Percentiles rank a stretch among this genome's conserved stretches.
These are phyloP conservation scores for Synanthedon myopaeformis DNA, from an alignment of 2,888 invertebrate species.

Conservation along the genomic window DNA sequence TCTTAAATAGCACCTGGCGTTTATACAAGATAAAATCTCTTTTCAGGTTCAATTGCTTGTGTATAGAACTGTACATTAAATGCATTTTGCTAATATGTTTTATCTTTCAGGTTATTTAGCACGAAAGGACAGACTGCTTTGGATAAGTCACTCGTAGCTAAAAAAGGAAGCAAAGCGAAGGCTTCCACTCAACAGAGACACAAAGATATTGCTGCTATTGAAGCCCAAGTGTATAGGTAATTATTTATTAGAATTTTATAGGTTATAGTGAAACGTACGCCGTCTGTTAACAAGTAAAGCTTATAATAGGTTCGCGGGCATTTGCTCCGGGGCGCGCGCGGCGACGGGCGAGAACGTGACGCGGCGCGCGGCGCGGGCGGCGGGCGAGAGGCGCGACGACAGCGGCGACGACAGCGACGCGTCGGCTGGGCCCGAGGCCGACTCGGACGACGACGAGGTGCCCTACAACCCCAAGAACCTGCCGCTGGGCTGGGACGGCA, in stretches of 20 bases:
- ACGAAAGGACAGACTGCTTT: constrained; percentile 95
- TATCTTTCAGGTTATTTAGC: constrained; percentile 76
- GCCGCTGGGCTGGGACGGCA: constrained; percentile 99
- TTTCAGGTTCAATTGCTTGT: too few species aligned
- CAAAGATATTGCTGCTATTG: constrained; percentile 88
- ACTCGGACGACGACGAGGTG: constrained; percentile 93
- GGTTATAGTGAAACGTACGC: too few species aligned
- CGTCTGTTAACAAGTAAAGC: too few species aligned
- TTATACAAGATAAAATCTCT: too few species aligned
- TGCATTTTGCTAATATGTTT: too few species aligned
- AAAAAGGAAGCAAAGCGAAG: constrained; percentile 78
- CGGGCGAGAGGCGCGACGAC: constrained; percentile 92
- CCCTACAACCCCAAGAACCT: constrained; percentile 99
- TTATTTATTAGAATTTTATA: too few species aligned
- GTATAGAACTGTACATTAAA: too few species aligned
- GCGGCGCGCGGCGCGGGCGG: constrained; percentile 95
- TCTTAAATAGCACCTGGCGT: not conserved
- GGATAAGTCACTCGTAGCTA: constrained; percentile 92
- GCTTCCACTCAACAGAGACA: constrained; percentile 74
- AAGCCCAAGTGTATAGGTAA: constrained; percentile 88
- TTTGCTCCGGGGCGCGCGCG: constrained; percentile 85
- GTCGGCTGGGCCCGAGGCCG: constrained; percentile 85
- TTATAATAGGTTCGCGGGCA: constrained; percentile 76
- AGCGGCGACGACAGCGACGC: constrained; percentile 88
- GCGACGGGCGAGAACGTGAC: constrained; percentile 99